Evolutionary conservation across 1,140 invertebrate species (phyloP).

Genomic region (Ctenoplectra terminalis): DNA sequence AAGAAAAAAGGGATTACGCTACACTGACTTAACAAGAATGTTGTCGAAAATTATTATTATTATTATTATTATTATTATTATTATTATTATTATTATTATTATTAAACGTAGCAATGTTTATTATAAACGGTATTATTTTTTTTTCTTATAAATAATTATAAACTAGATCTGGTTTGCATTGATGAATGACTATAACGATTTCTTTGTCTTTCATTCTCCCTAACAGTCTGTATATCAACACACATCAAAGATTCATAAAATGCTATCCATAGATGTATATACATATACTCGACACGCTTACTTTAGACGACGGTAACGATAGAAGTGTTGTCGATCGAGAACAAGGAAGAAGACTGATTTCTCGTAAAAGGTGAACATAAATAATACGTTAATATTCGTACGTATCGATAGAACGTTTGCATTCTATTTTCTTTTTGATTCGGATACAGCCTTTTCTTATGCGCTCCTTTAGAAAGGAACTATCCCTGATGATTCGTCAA

Average conservation of each 20-base stretch:
- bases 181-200: conserved; percentile 78
- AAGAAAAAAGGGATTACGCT: conserved; percentile 34
- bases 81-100: too few relatives aligned
- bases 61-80: too few relatives aligned
- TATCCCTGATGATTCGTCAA: conserved; percentile 29
- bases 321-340: conserved; percentile 19
- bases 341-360: conserved; percentile 16
- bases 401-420: conserved; percentile 1
- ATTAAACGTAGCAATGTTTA: conserved; percentile 54
- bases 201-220: conserved; percentile 54
- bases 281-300: conserved; percentile 14
- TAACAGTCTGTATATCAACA: conserved; percentile 22
- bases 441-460: conserved; percentile 29
- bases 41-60: too few relatives aligned
- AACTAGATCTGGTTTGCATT: conserved; percentile 75
- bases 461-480: conserved; percentile 15
- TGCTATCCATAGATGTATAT: conserved; percentile 26
- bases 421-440: conserved; percentile 24
- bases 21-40: conserved; percentile 35
- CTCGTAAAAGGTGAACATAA: conserved; percentile 2
- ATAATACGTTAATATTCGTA: conserved; percentile 11
- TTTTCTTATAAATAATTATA: conserved; percentile 72
- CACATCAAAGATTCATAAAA: conserved; percentile 38
- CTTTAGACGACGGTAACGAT: conserved; percentile 39
- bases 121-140: conserved; percentile 59